phyloP scores from a whole-genome alignment of 2,888 invertebrate genomes.

The Plagodis pulveraria region DNA sequence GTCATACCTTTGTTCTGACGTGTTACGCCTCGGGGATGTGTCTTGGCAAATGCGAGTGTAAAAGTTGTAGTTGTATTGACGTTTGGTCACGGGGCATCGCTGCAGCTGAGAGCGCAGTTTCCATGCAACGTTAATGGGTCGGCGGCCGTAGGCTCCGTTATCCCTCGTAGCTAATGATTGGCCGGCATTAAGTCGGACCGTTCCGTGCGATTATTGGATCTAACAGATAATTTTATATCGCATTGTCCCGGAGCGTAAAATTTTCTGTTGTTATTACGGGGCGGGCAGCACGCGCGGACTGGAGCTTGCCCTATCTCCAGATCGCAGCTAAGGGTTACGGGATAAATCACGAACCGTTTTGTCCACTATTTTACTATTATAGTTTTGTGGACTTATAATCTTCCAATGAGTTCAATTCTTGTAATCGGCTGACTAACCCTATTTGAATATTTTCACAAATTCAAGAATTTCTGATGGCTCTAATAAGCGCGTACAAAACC shows the following conservation, averaged over 20 bases:
- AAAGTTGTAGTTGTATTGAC: slow-evolving; percentile 74
- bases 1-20: slow-evolving; percentile 75
- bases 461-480: no score
- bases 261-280: slow-evolving; percentile 82
- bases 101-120: slow-evolving; percentile 61
- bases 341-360: slow-evolving; percentile 63
- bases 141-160: slow-evolving; percentile 80
- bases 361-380: slow-evolving; percentile 41
- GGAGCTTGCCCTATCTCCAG: slow-evolving; percentile 56
- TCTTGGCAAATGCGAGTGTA: slow-evolving; percentile 56
- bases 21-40: slow-evolving; percentile 66
- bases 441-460: neutral
- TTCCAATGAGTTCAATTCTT: neutral
- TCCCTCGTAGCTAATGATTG: slow-evolving; percentile 85
- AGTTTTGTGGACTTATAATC: slow-evolving; percentile 13
- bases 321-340: slow-evolving; percentile 59
- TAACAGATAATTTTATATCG: slow-evolving; percentile 85
- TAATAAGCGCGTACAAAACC: no score
- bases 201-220: slow-evolving; percentile 85
- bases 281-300: slow-evolving; percentile 59
- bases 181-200: slow-evolving; percentile 83
- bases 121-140: slow-evolving; percentile 65
- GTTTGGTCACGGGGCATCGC: slow-evolving; percentile 81
- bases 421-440: neutral
- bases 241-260: slow-evolving; percentile 85